These are phyloP conservation scores for Aspidapion aeneum DNA, from an alignment of 2,888 invertebrate species.

Conservation along the genomic window DNA sequence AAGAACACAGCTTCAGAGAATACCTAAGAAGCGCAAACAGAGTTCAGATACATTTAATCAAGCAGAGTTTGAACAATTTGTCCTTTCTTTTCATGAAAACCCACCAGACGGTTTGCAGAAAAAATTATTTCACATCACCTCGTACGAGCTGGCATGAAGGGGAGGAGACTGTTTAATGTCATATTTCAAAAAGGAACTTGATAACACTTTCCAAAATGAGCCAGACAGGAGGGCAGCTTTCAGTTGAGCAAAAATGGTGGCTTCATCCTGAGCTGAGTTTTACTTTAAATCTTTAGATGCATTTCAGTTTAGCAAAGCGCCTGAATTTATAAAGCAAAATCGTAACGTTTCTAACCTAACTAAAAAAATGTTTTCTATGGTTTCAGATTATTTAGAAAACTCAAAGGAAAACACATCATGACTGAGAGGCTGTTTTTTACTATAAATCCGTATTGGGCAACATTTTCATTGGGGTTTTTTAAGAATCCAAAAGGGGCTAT, in stretches of 20 bases:
- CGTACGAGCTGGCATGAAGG: neutral
- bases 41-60: neutral
- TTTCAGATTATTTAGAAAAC: neutral
- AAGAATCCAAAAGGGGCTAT: neutral
- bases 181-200: neutral
- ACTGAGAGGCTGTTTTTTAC: too few relatives aligned
- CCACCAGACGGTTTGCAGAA: neutral
- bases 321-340: neutral
- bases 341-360: neutral
- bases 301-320: neutral
- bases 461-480: too few relatives aligned
- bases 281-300: neutral
- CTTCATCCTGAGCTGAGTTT: neutral
- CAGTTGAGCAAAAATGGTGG: neutral
- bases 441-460: too few relatives aligned
- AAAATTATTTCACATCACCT: neutral
- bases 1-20: too few relatives aligned
- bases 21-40: too few relatives aligned
- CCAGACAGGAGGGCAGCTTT: neutral
- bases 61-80: neutral
- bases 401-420: neutral
- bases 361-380: neutral
- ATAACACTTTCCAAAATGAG: neutral
- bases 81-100: neutral
- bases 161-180: neutral